Conservation (phyloP, 2,888 invertebrate species). For the Chydorus sphaericus region DNA sequence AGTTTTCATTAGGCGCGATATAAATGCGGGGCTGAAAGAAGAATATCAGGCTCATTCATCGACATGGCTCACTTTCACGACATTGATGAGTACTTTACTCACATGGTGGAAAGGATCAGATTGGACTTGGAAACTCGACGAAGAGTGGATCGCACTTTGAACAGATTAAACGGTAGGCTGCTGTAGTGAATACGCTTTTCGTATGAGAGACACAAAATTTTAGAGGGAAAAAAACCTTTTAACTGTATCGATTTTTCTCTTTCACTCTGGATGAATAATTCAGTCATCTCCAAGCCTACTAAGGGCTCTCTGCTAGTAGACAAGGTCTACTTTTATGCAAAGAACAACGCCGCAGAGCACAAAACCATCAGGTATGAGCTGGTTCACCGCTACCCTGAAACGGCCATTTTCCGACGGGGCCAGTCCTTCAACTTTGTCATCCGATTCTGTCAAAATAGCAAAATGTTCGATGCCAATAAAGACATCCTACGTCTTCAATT, state of each 20-base stretch:
- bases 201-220: too few relatives aligned
- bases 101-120: neutral
- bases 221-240: too few relatives aligned
- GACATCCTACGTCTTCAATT: slow-evolving; percentile 53
- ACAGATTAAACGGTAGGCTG: neutral
- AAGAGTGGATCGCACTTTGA: neutral
- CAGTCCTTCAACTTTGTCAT: slow-evolving; percentile 53
- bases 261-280: too few relatives aligned
- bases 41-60: too few relatives aligned
- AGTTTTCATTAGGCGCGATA: too few relatives aligned
- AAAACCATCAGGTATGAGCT: slow-evolving; percentile 53
- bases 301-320: slow-evolving; percentile 17
- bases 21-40: too few relatives aligned
- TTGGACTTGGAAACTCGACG: neutral
- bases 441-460: slow-evolving; percentile 41
- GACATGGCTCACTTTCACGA: too few relatives aligned
- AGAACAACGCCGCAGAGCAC: slow-evolving; percentile 51
- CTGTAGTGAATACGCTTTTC: too few relatives aligned
- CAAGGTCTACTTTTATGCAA: slow-evolving; percentile 43
- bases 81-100: neutral
- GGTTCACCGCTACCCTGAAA: slow-evolving; percentile 46
- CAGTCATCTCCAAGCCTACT: neutral
- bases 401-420: slow-evolving; percentile 53
- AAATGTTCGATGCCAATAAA: slow-evolving; percentile 38
- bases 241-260: too few relatives aligned